Evolutionary conservation across 1,140 invertebrate species (phyloP).

Genomic region (Leptinotarsa texana): DNA sequence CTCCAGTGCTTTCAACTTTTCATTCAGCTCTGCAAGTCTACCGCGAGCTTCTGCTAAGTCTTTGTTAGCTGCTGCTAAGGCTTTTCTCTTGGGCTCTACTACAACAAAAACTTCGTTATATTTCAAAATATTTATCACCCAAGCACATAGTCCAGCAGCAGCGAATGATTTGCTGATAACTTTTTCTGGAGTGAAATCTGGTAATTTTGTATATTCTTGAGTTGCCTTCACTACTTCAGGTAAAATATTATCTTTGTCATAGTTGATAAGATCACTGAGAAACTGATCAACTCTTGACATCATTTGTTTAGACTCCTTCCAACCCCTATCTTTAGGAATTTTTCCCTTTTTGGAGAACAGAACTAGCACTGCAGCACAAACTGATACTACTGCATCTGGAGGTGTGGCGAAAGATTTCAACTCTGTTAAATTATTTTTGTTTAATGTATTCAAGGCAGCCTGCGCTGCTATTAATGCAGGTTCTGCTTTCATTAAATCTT

Average conservation of each 20-base stretch:
- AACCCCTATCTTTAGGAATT: constrained; percentile 89
- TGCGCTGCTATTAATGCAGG: constrained; percentile 87
- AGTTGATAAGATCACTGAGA: constrained; percentile 81
- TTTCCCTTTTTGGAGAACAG: constrained; percentile 84
- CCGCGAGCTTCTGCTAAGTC: constrained; percentile 80
- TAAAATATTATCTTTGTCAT: constrained; percentile 94
- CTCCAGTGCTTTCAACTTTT: constrained; percentile 57
- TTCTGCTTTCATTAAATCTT: constrained; percentile 88
- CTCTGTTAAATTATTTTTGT: constrained; percentile 93
- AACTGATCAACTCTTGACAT: constrained; percentile 88
- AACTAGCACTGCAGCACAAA: constrained; percentile 85
- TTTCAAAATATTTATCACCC: constrained; percentile 91
- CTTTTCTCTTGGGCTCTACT: constrained; percentile 86
- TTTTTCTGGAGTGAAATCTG: constrained; percentile 85
- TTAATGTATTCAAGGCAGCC: constrained; percentile 88
- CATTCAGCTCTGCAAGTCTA: constrained; percentile 66
- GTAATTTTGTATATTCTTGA: constrained; percentile 63
- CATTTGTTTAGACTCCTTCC: constrained; percentile 88
- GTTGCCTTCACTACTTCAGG: constrained; percentile 80
- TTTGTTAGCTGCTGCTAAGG: constrained; percentile 79
- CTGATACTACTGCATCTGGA: constrained; percentile 80
- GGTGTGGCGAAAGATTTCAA: constrained; percentile 90
- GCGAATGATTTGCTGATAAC: constrained; percentile 86
- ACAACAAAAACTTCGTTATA: constrained; percentile 92
- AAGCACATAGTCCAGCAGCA: constrained; percentile 88